Evolutionary conservation across 2,113 vertebrate species (phyloP).

Genomic region (Procavia capensis): DNA sequence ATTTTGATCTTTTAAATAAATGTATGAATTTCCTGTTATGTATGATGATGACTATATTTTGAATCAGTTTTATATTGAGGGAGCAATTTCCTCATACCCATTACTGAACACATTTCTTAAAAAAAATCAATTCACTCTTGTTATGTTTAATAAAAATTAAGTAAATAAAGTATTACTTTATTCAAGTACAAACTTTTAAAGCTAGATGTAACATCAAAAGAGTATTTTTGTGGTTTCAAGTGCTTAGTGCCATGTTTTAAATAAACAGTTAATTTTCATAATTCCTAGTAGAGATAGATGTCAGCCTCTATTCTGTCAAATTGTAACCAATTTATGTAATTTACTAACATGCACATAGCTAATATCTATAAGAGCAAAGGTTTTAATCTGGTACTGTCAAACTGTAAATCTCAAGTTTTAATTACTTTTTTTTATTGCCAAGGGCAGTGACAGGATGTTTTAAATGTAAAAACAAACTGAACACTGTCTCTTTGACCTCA

Average conservation of each 20-base stretch:
- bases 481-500: slow-evolving; percentile 76
- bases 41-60: background rate
- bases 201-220: background rate
- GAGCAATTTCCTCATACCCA: background rate
- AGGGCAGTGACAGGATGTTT: background rate
- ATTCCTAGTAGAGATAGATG: background rate
- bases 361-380: background rate
- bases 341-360: background rate
- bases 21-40: background rate
- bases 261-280: background rate
- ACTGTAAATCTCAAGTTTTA: background rate
- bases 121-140: background rate
- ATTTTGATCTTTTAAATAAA: background rate
- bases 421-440: background rate
- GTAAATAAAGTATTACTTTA: background rate
- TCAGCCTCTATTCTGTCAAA: background rate
- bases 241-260: background rate
- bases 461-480: background rate
- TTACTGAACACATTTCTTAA: background rate
- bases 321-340: background rate
- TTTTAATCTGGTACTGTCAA: background rate
- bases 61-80: background rate
- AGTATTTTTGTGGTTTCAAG: background rate
- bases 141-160: background rate
- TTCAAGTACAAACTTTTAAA: background rate